phyloP scores from a whole-genome alignment of 2,888 invertebrate species.

The Drosophila monieri region DNA sequence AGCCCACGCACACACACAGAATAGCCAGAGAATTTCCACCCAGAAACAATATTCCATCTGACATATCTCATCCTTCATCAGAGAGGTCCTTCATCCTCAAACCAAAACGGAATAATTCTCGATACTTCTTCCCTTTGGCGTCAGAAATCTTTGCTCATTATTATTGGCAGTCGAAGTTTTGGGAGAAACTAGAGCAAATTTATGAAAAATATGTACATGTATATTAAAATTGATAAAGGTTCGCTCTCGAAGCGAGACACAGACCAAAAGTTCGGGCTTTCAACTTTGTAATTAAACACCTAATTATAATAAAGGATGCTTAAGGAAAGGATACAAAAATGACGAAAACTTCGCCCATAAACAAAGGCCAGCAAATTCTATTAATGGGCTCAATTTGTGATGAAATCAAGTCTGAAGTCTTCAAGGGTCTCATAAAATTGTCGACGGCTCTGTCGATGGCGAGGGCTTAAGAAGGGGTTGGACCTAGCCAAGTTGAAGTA shows the following conservation, averaged over 20 bases:
- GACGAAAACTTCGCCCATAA: conserved; percentile 54
- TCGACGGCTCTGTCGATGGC: conserved; percentile 17
- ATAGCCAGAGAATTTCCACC: conserved; percentile 44
- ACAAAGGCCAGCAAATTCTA: conserved; percentile 49
- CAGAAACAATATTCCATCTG: conserved; percentile 48
- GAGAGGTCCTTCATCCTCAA: conserved; percentile 14
- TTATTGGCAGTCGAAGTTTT: conserved; percentile 63
- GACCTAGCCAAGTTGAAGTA: conserved; percentile 42
- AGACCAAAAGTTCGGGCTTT: neutral
- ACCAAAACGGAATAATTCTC: conserved; percentile 55
- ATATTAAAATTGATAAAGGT: conserved; percentile 7
- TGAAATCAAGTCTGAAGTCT: conserved; percentile 37
- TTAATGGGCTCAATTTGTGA: conserved; percentile 42
- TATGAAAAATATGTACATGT: conserved; percentile 17
- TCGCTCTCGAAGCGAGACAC: neutral
- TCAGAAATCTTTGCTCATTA: conserved; percentile 74
- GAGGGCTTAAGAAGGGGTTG: conserved; percentile 27
- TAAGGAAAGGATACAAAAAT: conserved; percentile 19
- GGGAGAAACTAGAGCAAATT: conserved; percentile 18
- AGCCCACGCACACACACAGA: conserved; percentile 31
- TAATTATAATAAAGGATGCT: conserved; percentile 58
- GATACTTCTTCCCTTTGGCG: conserved; percentile 58
- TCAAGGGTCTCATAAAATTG: conserved; percentile 47
- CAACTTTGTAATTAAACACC: conserved; percentile 52
- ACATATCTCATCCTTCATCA: too few species aligned